Percentiles rank a stretch among this genome's conserved stretches.
Conservation (phyloP, 2,888 invertebrate genomes). For the Hypselothyrea guttata region DNA sequence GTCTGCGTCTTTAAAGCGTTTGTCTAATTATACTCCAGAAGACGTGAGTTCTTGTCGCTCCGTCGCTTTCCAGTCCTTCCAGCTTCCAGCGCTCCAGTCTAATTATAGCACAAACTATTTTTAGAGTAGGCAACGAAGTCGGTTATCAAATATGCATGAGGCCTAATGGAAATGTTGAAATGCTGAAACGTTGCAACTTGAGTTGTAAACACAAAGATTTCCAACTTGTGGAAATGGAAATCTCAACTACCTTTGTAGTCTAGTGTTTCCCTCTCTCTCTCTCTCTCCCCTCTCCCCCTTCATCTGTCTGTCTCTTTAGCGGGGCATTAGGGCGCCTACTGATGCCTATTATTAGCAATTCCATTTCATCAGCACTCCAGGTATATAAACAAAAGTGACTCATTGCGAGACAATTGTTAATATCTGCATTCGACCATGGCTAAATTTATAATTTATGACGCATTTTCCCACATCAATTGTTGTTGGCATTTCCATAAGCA, state of each 20-base stretch:
- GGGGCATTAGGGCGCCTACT: too few species aligned
- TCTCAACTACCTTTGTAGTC: too few species aligned
- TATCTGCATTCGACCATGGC: too few species aligned
- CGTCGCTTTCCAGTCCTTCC: too few species aligned
- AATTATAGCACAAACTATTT: conserved; percentile 67
- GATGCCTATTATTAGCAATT: conserved; percentile 22
- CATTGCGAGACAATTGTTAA: conserved; percentile 2
- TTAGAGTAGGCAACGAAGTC: conserved; percentile 53
- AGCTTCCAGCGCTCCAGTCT: too few species aligned
- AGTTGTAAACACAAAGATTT: conserved; percentile 52
- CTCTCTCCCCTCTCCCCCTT: too few species aligned
- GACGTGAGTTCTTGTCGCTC: not conserved
- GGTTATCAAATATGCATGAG: conserved; percentile 66
- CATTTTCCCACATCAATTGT: too few species aligned
- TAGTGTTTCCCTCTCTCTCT: too few species aligned
- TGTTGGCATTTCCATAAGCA: too few species aligned
- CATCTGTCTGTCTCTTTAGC: not conserved
- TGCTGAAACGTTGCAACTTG: too few species aligned
- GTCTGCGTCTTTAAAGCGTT: conserved; percentile 40
- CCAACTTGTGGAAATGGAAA: conserved; percentile 21
- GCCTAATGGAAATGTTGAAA: conserved; percentile 64
- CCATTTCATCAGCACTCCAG: conserved; percentile 15
- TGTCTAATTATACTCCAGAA: conserved; percentile 12
- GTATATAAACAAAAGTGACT: conserved; percentile 34
- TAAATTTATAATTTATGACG: too few species aligned